A percentile compares a stretch with the other conserved stretches of the same genome.
Evolutionary conservation across 2,888 invertebrate genomes (phyloP).

Genomic region (Xestia xanthographa): DNA sequence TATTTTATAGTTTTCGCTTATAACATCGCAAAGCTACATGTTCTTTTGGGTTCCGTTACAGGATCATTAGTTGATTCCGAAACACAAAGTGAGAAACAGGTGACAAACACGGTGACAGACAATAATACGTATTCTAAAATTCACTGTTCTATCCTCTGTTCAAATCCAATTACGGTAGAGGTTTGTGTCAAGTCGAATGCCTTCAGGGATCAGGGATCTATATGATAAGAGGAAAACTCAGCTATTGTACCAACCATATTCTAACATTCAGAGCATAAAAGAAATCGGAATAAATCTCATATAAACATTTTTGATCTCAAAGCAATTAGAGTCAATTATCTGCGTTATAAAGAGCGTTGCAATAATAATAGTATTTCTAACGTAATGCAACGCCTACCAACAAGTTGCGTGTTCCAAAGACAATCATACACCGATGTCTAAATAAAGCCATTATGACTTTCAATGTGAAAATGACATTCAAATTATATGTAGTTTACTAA

Average conservation of each 20-base stretch:
- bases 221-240: neutral
- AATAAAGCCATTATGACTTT: slow-evolving; percentile 45
- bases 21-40: neutral
- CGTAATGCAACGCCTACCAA: slow-evolving; percentile 42
- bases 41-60: neutral
- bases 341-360: slow-evolving; percentile 26
- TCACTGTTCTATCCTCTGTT: neutral
- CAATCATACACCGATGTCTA: slow-evolving; percentile 42
- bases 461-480: slow-evolving; percentile 61
- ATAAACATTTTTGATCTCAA: slow-evolving; percentile 21
- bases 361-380: slow-evolving; percentile 53
- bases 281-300: slow-evolving; percentile 1
- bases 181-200: neutral
- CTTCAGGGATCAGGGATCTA: neutral
- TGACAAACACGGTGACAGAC: too few relatives aligned
- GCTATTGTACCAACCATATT: neutral
- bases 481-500: slow-evolving; percentile 56
- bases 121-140: neutral
- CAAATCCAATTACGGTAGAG: neutral
- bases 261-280: slow-evolving; percentile 17
- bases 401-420: slow-evolving; percentile 50
- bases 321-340: slow-evolving; percentile 38
- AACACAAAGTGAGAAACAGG: neutral
- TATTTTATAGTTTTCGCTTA: neutral
- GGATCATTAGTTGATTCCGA: neutral